phyloP scores from a whole-genome alignment of 2,888 invertebrate species.

The Epicampocera succincta region DNA sequence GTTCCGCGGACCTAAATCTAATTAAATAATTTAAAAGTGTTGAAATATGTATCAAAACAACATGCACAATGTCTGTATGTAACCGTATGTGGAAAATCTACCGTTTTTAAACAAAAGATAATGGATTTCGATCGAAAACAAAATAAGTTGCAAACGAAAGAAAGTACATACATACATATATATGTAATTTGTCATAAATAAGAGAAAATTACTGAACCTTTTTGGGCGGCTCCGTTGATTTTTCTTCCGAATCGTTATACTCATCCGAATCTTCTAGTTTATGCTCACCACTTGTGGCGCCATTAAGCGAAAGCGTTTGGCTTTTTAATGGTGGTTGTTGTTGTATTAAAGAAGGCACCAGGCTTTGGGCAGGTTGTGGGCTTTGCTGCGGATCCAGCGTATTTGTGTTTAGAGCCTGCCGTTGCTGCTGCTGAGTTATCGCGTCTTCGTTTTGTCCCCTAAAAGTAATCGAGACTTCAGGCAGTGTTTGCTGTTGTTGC shows the following conservation, averaged over 20 bases:
- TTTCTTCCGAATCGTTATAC: conserved; percentile 77
- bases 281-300: conserved; percentile 64
- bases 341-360: conserved; percentile 63
- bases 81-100: too few relatives aligned
- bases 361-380: conserved; percentile 56
- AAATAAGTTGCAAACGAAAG: not conserved
- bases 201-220: conserved; percentile 71
- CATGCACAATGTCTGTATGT: too few relatives aligned
- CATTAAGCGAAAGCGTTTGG: conserved; percentile 24
- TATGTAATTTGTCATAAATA: not conserved
- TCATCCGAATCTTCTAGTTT: conserved; percentile 72
- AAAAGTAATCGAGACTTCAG: conserved; percentile 24
- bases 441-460: conserved; percentile 14
- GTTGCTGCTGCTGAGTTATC: conserved; percentile 11
- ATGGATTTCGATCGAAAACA: too few relatives aligned
- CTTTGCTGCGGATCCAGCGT: conserved; percentile 21
- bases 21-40: too few relatives aligned
- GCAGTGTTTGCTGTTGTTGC: conserved; percentile 55
- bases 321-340: conserved; percentile 37
- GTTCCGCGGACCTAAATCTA: too few relatives aligned
- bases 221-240: conserved; percentile 78
- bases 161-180: too few relatives aligned
- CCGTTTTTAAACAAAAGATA: too few relatives aligned
- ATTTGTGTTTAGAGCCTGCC: conserved; percentile 23
- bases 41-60: too few relatives aligned